Conservation (phyloP, 1,140 invertebrate species). For the Leptinotarsa lineolata region DNA sequence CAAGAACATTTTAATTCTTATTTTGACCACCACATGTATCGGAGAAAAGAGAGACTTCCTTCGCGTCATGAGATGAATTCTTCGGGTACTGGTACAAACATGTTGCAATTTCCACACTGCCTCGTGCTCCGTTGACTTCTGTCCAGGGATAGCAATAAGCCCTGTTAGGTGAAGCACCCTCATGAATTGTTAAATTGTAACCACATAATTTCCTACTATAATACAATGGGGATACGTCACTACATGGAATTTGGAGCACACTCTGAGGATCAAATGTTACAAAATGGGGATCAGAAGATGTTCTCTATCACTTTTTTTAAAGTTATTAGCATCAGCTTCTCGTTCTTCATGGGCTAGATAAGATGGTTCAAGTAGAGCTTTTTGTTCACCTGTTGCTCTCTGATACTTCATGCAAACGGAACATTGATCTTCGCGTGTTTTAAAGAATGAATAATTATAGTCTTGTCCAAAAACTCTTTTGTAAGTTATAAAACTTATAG, state of each 20-base stretch:
- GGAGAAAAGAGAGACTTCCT: neutral
- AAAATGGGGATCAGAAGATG: no score
- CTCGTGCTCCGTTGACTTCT: constrained; percentile 42
- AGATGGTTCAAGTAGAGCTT: no score
- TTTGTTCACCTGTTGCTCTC: no score
- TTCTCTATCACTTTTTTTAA: no score
- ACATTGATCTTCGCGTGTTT: no score
- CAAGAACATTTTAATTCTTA: neutral
- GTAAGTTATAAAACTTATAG: no score
- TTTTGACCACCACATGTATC: constrained; percentile 3
- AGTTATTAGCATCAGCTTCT: no score
- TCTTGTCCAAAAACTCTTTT: no score
- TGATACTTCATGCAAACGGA: no score
- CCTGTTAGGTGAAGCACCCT: constrained; percentile 30
- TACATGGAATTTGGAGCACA: constrained; percentile 42
- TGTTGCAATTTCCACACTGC: constrained; percentile 11
- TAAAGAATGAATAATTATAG: no score
- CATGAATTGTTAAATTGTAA: constrained; percentile 45
- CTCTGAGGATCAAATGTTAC: no score
- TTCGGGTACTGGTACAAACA: neutral
- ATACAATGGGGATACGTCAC: constrained; percentile 39
- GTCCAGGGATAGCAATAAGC: constrained; percentile 39
- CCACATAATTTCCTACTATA: constrained; percentile 43
- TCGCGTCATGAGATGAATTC: neutral
- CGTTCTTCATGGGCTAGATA: no score